A percentile compares a stretch with the other conserved stretches of the same genome.
Evolutionary conservation across 1,140 invertebrate species (phyloP).

Genomic region (Mylabris phalerata): DNA sequence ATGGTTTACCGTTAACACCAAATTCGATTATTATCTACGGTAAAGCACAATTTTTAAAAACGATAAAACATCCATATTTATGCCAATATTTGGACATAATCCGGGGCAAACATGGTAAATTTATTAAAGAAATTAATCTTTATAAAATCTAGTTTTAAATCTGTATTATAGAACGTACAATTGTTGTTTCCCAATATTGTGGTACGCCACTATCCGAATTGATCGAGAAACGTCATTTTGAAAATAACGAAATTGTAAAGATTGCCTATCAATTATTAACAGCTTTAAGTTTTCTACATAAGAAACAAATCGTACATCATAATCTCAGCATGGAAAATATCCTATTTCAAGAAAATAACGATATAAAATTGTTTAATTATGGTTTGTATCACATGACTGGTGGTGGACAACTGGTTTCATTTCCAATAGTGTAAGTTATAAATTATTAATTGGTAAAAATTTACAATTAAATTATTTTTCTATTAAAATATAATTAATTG

Average conservation of each 20-base stretch:
- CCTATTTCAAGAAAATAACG: slow-evolving; percentile 60
- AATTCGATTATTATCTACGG: slow-evolving; percentile 94
- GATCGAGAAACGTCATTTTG: slow-evolving; percentile 40
- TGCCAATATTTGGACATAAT: slow-evolving; percentile 87
- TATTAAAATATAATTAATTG: not conserved
- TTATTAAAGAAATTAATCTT: slow-evolving; percentile 17
- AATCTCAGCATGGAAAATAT: slow-evolving; percentile 81
- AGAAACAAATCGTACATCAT: slow-evolving; percentile 66
- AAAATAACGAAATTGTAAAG: slow-evolving; percentile 49
- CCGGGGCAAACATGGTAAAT: slow-evolving; percentile 87
- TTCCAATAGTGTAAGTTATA: slow-evolving; percentile 77
- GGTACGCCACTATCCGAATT: slow-evolving; percentile 53
- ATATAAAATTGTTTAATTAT: slow-evolving; percentile 86
- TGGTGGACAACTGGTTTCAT: slow-evolving; percentile 74
- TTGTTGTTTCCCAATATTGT: slow-evolving; percentile 82
- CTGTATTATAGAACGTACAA: slow-evolving; percentile 68
- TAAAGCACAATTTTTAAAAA: slow-evolving; percentile 75
- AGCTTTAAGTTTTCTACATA: slow-evolving; percentile 69
- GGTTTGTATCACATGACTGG: slow-evolving; percentile 89
- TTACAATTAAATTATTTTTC: not conserved
- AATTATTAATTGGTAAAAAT: slow-evolving; percentile 3
- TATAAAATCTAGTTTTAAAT: slow-evolving; percentile 41
- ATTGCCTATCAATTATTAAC: slow-evolving; percentile 63
- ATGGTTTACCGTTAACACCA: slow-evolving; percentile 90
- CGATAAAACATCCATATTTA: slow-evolving; percentile 71